These are phyloP conservation scores for Drosophila demipolita DNA, from an alignment of 2,888 invertebrate species.

Conservation along the genomic window DNA sequence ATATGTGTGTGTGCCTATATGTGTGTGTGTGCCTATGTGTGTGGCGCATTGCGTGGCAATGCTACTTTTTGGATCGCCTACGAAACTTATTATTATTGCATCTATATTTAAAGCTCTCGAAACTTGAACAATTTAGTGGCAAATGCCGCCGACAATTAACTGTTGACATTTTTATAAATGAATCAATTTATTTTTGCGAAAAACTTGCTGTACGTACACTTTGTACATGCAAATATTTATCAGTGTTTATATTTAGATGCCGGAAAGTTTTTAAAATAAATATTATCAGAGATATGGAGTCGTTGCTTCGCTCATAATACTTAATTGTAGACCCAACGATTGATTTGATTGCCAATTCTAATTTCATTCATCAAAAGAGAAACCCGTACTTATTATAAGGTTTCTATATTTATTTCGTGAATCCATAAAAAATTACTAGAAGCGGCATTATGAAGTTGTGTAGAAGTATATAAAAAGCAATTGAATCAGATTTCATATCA, in stretches of 20 bases:
- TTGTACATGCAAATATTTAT: not conserved
- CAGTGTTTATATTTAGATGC: not conserved
- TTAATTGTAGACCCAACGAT: not conserved
- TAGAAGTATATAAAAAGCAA: not conserved
- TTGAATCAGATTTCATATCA: too few relatives aligned
- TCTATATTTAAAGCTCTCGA: conserved; percentile 33
- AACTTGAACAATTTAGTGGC: conserved; percentile 27
- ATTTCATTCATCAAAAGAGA: not conserved
- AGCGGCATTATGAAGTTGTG: too few relatives aligned
- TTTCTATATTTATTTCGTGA: not conserved
- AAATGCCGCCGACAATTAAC: conserved; percentile 54
- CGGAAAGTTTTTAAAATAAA: not conserved
- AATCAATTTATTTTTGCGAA: conserved; percentile 10
- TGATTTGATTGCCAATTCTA: not conserved
- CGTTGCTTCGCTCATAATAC: not conserved
- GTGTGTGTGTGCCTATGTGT: not conserved
- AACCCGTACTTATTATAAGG: not conserved
- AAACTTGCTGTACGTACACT: not conserved
- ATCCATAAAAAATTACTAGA: not conserved
- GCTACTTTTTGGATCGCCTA: conserved; percentile 49
- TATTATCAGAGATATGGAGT: not conserved
- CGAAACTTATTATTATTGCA: conserved; percentile 49
- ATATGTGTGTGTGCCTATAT: not conserved
- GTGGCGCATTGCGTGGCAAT: conserved; percentile 43
- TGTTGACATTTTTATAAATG: conserved; percentile 52